Percentiles rank a stretch among this genome's conserved stretches.
Conservation (phyloP, 2,113 vertebrate species). For the Thermophis baileyi region DNA sequence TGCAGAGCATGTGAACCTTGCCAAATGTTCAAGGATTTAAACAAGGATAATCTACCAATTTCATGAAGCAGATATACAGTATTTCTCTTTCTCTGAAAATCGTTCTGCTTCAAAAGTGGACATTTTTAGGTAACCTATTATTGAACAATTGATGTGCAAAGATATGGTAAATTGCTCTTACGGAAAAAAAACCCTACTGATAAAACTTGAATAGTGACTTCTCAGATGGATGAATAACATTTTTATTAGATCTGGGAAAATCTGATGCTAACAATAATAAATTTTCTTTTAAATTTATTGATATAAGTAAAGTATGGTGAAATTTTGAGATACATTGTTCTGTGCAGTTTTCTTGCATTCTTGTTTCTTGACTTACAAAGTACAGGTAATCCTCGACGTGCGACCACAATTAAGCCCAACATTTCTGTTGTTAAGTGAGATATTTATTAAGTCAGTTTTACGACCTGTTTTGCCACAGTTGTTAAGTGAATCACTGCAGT, state of each 20-base stretch:
- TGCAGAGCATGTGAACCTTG: not conserved
- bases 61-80: not conserved
- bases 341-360: not conserved
- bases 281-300: not conserved
- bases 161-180: not conserved
- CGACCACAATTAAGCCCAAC: no score
- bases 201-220: not conserved
- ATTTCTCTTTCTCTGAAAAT: not conserved
- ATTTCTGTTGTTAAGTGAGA: no score
- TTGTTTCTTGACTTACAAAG: not conserved
- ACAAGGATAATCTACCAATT: not conserved
- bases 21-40: not conserved
- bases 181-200: not conserved
- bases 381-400: no score
- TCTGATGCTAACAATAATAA: not conserved
- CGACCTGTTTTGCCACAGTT: not conserved
- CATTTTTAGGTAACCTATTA: not conserved
- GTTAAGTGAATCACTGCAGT: no score
- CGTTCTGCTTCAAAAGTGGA: not conserved
- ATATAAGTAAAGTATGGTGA: not conserved
- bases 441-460: no score
- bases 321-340: not conserved
- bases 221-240: not conserved
- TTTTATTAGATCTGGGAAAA: not conserved
- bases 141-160: not conserved